phyloP scores from a whole-genome alignment of 1,140 invertebrate genomes.

The Chlorops oryzae region DNA sequence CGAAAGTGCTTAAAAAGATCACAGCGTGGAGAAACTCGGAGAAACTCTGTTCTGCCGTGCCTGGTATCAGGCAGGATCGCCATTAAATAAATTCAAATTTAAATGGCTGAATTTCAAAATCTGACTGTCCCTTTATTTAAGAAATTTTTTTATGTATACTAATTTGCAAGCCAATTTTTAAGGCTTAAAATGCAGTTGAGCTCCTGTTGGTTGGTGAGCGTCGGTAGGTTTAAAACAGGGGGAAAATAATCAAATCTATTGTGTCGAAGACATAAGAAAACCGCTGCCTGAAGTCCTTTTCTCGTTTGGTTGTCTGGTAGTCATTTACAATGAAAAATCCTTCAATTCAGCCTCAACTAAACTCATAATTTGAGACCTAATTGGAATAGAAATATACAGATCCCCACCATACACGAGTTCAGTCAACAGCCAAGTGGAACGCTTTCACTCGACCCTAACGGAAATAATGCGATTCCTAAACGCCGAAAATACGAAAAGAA shows the following conservation, averaged over 20 bases:
- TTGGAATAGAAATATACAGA: constrained; percentile 2
- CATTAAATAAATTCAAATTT: too few relatives aligned
- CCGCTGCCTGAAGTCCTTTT: constrained; percentile 12
- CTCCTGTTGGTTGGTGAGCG: too few relatives aligned
- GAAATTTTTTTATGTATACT: too few relatives aligned
- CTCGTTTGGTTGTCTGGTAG: constrained; percentile 5
- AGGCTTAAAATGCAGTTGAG: too few relatives aligned
- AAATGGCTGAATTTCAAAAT: too few relatives aligned
- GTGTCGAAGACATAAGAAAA: constrained; percentile 10
- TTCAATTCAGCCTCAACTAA: constrained; percentile 7
- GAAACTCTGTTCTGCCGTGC: too few relatives aligned
- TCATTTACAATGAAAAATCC: constrained; percentile 14
- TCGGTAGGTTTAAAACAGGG: too few relatives aligned
- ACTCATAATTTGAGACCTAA: constrained; percentile 7
- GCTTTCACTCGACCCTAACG: constrained; percentile 11
- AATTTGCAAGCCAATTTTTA: too few relatives aligned
- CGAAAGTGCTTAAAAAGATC: too few relatives aligned
- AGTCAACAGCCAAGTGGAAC: constrained; percentile 11
- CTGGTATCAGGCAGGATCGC: too few relatives aligned
- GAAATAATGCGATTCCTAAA: constrained; percentile 12
- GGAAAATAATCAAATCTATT: not conserved
- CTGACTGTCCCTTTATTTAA: too few relatives aligned
- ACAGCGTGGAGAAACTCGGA: too few relatives aligned
- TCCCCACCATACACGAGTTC: constrained; percentile 6
- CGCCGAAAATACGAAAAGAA: not conserved